Percentiles rank a stretch among this genome's conserved stretches.
phyloP scores from a whole-genome alignment of 2,113 vertebrate genomes.

The Oryzias curvinotus region DNA sequence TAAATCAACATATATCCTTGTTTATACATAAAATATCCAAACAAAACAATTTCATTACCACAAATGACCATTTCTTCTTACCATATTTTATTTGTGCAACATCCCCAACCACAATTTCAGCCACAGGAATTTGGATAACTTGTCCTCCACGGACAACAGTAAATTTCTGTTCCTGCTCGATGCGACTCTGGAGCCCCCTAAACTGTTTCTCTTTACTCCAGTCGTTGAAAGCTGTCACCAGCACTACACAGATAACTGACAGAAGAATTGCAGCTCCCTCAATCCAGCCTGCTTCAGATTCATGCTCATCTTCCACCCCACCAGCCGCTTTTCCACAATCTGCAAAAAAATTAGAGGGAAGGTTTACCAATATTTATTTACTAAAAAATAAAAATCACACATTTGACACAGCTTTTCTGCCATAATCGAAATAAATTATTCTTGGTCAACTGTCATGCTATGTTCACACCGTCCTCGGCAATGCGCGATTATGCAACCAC shows the following conservation, averaged over 20 bases:
- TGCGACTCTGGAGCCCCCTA: slow-evolving; percentile 94
- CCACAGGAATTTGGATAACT: slow-evolving; percentile 96
- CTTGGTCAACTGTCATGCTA: too few relatives aligned
- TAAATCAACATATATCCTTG: neutral
- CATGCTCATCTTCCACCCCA: slow-evolving; percentile 87
- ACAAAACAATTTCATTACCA: neutral
- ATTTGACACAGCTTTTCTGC: too few relatives aligned
- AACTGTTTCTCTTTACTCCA: slow-evolving; percentile 99
- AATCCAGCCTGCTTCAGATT: slow-evolving; percentile 96
- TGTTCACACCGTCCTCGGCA: too few relatives aligned
- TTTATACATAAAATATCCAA: neutral
- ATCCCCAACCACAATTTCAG: slow-evolving; percentile 96
- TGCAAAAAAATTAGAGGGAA: slow-evolving; percentile 51
- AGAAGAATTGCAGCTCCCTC: slow-evolving; percentile 97
- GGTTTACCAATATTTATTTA: neutral
- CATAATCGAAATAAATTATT: too few relatives aligned
- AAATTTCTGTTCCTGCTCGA: slow-evolving; percentile 99
- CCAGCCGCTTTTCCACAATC: slow-evolving; percentile 88
- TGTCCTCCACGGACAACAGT: slow-evolving; percentile 93
- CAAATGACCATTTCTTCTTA: slow-evolving; percentile 60
- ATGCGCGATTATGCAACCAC: too few relatives aligned
- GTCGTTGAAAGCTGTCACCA: slow-evolving; percentile 98
- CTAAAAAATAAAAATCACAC: neutral
- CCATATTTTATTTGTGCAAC: slow-evolving; percentile 99
- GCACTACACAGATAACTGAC: slow-evolving; percentile 94